phyloP scores from a whole-genome alignment of 2,113 vertebrate genomes.

The Phylloscopus whistleri region DNA sequence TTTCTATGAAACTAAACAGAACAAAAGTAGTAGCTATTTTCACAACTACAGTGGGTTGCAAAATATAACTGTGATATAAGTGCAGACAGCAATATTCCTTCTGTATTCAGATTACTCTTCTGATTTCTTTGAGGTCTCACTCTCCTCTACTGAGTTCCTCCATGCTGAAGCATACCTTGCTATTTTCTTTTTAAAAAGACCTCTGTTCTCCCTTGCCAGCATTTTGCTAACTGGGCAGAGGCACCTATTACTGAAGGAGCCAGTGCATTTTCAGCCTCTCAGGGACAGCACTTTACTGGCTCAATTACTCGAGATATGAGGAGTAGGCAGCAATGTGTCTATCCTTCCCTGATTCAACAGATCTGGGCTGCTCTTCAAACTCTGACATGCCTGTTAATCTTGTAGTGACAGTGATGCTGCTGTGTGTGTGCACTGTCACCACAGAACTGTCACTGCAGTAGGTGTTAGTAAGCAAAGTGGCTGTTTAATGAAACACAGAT shows the following conservation, averaged over 20 bases:
- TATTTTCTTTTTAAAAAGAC: neutral
- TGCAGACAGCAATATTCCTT: neutral
- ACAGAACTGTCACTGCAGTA: neutral
- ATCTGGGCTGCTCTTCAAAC: neutral
- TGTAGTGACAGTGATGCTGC: neutral
- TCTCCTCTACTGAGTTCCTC: neutral
- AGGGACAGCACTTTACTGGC: neutral
- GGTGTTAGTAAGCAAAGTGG: conserved; percentile 7
- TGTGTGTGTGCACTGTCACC: neutral
- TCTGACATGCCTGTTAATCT: neutral
- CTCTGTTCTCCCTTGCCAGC: neutral
- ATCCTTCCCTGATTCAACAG: neutral
- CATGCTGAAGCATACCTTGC: neutral
- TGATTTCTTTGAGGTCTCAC: neutral
- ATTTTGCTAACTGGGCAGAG: neutral
- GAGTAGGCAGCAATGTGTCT: neutral
- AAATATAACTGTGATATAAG: neutral
- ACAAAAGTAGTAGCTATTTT: neutral
- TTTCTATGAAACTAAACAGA: neutral
- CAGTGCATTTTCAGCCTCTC: neutral
- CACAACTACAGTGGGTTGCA: neutral
- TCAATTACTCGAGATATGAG: neutral
- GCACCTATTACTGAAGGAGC: neutral
- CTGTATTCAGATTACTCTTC: neutral
- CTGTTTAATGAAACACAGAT: conserved; percentile 30